A percentile compares a stretch with the other conserved stretches of the same genome.
phyloP scores from a whole-genome alignment of 2,113 vertebrate genomes.

The Platycercus adscitus region DNA sequence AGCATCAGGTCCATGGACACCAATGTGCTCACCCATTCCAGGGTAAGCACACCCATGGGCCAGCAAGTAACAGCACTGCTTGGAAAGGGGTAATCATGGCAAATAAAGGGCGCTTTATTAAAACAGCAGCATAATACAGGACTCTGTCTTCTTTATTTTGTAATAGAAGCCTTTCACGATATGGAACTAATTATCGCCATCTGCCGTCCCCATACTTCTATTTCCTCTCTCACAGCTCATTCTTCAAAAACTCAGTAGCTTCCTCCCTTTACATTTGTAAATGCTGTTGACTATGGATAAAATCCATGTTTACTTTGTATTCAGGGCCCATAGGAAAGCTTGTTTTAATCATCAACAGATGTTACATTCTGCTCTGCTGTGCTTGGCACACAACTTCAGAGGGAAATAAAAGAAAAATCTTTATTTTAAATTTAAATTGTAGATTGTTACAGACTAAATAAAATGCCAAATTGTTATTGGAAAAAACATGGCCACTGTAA shows the following conservation, averaged over 20 bases:
- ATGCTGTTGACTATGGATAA: slow-evolving; percentile 97
- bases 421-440: slow-evolving; percentile 89
- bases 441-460: slow-evolving; percentile 89
- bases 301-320: slow-evolving; percentile 98
- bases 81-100: background rate
- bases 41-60: background rate
- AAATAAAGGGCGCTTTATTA: slow-evolving; percentile 59
- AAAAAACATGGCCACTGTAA: slow-evolving; percentile 83
- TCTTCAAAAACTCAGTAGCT: slow-evolving; percentile 99
- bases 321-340: slow-evolving; percentile 86
- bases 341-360: slow-evolving; percentile 94
- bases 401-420: slow-evolving; percentile 83
- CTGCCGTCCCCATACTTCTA: slow-evolving; percentile 86
- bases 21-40: background rate
- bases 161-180: slow-evolving; percentile 70
- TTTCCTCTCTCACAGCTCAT: slow-evolving; percentile 90
- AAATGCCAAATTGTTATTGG: slow-evolving; percentile 88
- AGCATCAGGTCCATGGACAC: rapidly evolving
- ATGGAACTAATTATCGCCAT: slow-evolving; percentile 94
- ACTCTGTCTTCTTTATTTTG: slow-evolving; percentile 48
- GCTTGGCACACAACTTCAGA: slow-evolving; percentile 86
- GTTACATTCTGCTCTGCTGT: slow-evolving; percentile 86
- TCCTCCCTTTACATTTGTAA: slow-evolving; percentile 97
- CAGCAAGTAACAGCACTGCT: background rate
- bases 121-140: slow-evolving; percentile 58